These are phyloP conservation scores for Tenebrio molitor DNA, from an alignment of 1,140 invertebrate genomes.

Conservation along the genomic window DNA sequence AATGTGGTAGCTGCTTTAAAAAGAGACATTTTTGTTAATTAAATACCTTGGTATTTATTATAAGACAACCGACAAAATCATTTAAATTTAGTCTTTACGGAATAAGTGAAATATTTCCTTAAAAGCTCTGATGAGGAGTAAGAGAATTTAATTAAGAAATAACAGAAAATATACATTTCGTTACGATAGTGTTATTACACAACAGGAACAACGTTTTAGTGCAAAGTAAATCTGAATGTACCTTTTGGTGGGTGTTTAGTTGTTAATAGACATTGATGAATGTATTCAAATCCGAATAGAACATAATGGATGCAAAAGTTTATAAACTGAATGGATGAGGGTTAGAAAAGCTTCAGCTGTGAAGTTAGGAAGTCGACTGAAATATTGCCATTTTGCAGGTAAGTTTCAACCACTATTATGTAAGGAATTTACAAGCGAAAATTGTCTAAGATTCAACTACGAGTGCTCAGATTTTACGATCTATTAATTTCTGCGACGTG, in stretches of 20 bases:
- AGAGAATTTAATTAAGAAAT: too few relatives aligned
- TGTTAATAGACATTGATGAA: constrained; percentile 38
- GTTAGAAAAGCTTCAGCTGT: constrained; percentile 1
- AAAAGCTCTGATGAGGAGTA: too few relatives aligned
- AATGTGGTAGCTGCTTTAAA: too few relatives aligned
- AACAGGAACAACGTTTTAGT: not conserved
- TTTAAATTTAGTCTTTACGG: too few relatives aligned
- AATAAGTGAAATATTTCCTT: too few relatives aligned
- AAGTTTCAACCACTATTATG: constrained; percentile 9
- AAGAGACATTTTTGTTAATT: too few relatives aligned
- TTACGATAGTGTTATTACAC: too few relatives aligned
- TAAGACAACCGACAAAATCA: too few relatives aligned
- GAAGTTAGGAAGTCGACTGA: constrained; percentile 9
- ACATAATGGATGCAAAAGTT: constrained; percentile 34
- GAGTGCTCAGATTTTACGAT: constrained; percentile 10
- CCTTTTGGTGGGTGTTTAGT: constrained; percentile 23
- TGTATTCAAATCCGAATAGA: constrained; percentile 21
- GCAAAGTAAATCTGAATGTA: constrained; percentile 28
- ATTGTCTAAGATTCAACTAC: constrained; percentile 22
- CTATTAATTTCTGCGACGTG: constrained; percentile 19
- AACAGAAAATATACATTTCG: too few relatives aligned
- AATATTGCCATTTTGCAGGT: constrained; percentile 14
- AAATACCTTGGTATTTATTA: too few relatives aligned
- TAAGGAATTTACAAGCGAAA: not conserved
- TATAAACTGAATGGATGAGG: constrained; percentile 25